Evolutionary conservation across 2,113 vertebrate species (phyloP).

Genomic region (Lipophrys pholis): DNA sequence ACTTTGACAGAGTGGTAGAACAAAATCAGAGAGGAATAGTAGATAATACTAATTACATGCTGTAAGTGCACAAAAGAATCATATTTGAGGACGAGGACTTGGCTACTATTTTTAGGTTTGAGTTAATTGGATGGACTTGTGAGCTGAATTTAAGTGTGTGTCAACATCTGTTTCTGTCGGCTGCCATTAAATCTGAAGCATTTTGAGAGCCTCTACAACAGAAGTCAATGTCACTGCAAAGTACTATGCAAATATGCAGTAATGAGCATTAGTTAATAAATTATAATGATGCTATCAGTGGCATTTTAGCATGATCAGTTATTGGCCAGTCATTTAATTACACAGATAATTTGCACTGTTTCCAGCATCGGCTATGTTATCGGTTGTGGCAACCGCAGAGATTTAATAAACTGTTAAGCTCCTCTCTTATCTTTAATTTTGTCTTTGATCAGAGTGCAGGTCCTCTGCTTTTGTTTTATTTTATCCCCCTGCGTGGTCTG

Average conservation of each 20-base stretch:
- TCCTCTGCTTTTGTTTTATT: conserved; percentile 21
- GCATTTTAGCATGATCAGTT: conserved; percentile 1
- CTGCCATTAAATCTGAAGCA: too few species aligned
- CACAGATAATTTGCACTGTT: conserved; percentile 21
- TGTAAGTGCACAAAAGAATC: too few species aligned
- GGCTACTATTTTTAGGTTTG: too few species aligned
- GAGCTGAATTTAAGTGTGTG: too few species aligned
- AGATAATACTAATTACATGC: too few species aligned
- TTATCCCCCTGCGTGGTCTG: not conserved
- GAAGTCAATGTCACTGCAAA: not conserved
- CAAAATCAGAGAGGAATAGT: too few species aligned
- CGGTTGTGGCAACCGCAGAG: conserved; percentile 27
- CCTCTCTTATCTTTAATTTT: conserved; percentile 42
- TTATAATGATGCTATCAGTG: conserved; percentile 22
- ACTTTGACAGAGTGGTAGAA: too few species aligned
- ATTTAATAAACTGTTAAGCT: conserved; percentile 64
- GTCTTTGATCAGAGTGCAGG: conserved; percentile 51
- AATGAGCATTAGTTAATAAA: conserved; percentile 24
- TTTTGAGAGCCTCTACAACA: not conserved
- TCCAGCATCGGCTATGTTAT: conserved; percentile 41
- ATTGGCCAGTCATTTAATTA: conserved; percentile 48
- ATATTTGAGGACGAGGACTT: too few species aligned
- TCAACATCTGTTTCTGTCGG: too few species aligned
- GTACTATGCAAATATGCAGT: conserved; percentile 19
- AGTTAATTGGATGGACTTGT: too few species aligned